phyloP scores from a whole-genome alignment of 2,888 invertebrate genomes.

The Xanthorhoe designata region DNA sequence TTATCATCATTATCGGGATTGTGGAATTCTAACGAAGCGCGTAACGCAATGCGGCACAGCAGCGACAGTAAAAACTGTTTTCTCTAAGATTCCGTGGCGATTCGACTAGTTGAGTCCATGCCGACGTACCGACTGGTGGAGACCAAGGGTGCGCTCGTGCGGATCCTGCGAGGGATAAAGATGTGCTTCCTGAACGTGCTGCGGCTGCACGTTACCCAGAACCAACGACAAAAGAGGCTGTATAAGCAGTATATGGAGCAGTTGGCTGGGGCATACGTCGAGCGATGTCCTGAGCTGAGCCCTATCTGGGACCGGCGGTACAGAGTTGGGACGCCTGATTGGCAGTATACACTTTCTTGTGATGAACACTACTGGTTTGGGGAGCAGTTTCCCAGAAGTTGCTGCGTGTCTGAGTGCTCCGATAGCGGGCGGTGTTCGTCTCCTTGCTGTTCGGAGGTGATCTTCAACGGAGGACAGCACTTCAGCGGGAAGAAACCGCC shows the following conservation, averaged over 20 bases:
- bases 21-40: constrained; percentile 52
- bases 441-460: constrained; percentile 82
- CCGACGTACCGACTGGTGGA: constrained; percentile 70
- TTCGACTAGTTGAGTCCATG: constrained; percentile 65
- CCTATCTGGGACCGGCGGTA: constrained; percentile 67
- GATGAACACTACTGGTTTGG: constrained; percentile 69
- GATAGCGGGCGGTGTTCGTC: constrained; percentile 80
- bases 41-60: constrained; percentile 54
- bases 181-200: constrained; percentile 87
- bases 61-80: constrained; percentile 65
- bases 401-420: constrained; percentile 69
- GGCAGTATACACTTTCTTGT: constrained; percentile 67
- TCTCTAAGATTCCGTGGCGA: constrained; percentile 67
- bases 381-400: constrained; percentile 65
- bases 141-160: constrained; percentile 54
- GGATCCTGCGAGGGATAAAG: constrained; percentile 58
- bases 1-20: constrained; percentile 21
- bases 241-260: constrained; percentile 83
- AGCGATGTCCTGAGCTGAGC: constrained; percentile 71
- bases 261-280: constrained; percentile 77
- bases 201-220: constrained; percentile 83
- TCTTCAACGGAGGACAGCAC: constrained; percentile 82
- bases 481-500: constrained; percentile 69
- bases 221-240: constrained; percentile 78
- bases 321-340: constrained; percentile 65